Conservation (phyloP, 2,888 invertebrate genomes). For the Agrypnus murinus region DNA sequence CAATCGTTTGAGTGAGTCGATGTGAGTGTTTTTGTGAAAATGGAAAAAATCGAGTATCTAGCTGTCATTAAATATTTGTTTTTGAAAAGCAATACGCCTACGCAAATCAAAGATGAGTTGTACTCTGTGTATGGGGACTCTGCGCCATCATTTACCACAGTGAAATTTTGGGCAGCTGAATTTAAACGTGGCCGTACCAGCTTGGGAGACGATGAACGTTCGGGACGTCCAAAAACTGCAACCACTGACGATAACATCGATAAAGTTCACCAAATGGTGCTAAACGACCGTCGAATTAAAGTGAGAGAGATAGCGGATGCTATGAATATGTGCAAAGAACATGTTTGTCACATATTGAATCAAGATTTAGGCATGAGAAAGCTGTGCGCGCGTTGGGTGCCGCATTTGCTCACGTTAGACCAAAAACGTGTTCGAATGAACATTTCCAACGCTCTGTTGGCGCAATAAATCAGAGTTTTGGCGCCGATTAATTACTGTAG, state of each 20-base stretch:
- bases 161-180: slow-evolving; percentile 24
- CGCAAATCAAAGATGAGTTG: too few species aligned
- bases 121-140: too few species aligned
- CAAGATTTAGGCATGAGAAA: slow-evolving; percentile 55
- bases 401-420: slow-evolving; percentile 46
- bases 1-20: too few species aligned
- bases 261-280: slow-evolving; percentile 48
- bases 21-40: too few species aligned
- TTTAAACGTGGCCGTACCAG: slow-evolving; percentile 48
- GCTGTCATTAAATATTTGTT: too few species aligned
- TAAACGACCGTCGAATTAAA: slow-evolving; percentile 51
- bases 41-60: too few species aligned
- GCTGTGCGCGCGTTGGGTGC: slow-evolving; percentile 51
- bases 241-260: slow-evolving; percentile 53
- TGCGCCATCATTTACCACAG: background rate
- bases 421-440: slow-evolving; percentile 45
- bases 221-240: slow-evolving; percentile 47
- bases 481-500: slow-evolving; percentile 17
- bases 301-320: slow-evolving; percentile 50
- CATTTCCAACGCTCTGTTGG: slow-evolving; percentile 31
- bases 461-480: slow-evolving; percentile 24
- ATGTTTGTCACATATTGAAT: slow-evolving; percentile 50
- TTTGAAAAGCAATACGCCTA: too few species aligned
- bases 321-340: slow-evolving; percentile 48
- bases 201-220: slow-evolving; percentile 43